Base-by-base conservation (phyloP, 2,888 invertebrate species). In the Apodemia mormo region DNA sequence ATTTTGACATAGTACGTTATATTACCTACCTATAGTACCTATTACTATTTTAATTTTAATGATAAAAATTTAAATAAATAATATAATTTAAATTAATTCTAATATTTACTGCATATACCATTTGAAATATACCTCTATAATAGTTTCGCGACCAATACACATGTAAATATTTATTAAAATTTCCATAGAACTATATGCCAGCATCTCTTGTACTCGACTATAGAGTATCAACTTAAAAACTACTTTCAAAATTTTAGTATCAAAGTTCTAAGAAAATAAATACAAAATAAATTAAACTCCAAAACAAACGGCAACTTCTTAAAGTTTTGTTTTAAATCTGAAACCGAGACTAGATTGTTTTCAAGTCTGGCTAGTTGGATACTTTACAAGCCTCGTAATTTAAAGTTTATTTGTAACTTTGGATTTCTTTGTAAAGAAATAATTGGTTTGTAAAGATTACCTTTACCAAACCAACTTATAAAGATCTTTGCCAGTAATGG, bases 261-360 rank as follows among this genome's bases (percentile, higher is more conserved):
- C 43, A 56, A 65, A 65, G 37, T 68, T 68, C 40, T 69, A 69
- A 65, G 65, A 65, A 69, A 69, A 69, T 65, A 69, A 68, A 65
- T 69, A 56, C 49, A 43, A 56, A 70, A 70, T 67, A 66, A 66
- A 73, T 73, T 66, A 65, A 70, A 70, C 69, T 68, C 66, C 65
- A 71, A 71, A 71, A 68, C 74, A 75, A 75, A 75, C 75, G 73
- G 70, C 71, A 75, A 74, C 75, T 74, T 75, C 74, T 65, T 69
- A 75, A 77, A 77, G 75, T 77, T 77, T 74, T 70, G 75, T 76
- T 75, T 77, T 77, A 77, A 75, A 76, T 76, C 76, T 77, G 72
- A 74, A 71, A 74, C 72, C 72, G 72, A 76, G 71, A 74, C 74
- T 73, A 76, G 73, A 72, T 76, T 76, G 75, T 77, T 75, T 72